These are phyloP conservation scores for Saccostrea echinata DNA, from an alignment of 1,140 invertebrate genomes.

Conservation along the genomic window DNA sequence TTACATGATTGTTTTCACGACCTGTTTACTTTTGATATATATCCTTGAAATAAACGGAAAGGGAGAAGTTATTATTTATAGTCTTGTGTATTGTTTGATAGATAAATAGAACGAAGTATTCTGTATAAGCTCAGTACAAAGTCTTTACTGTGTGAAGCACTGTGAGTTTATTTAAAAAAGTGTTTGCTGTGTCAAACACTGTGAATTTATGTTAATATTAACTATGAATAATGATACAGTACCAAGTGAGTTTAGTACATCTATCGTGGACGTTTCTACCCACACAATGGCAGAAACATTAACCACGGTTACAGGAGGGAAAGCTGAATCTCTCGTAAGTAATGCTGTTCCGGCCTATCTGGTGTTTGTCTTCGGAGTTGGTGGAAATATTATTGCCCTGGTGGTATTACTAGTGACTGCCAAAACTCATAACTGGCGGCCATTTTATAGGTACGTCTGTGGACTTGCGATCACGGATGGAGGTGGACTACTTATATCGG, in stretches of 20 bases:
- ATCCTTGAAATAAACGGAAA: no score
- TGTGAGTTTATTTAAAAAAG: no score
- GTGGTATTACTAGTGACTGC: slow-evolving; percentile 61
- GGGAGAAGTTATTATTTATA: no score
- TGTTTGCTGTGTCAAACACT: no score
- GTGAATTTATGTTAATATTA: not conserved
- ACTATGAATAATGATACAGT: not conserved
- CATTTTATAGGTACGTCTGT: slow-evolving; percentile 71
- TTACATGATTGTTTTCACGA: no score
- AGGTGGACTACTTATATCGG: slow-evolving; percentile 65
- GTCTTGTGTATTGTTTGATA: no score
- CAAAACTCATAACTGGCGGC: slow-evolving; percentile 60
- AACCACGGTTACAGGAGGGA: not conserved
- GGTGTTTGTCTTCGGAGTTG: slow-evolving; percentile 63
- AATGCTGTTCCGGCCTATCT: not conserved
- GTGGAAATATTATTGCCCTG: slow-evolving; percentile 69
- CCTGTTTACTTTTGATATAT: no score
- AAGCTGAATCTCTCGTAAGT: not conserved
- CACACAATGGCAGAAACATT: not conserved
- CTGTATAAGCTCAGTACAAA: no score
- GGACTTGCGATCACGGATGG: slow-evolving; percentile 70
- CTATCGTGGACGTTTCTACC: not conserved
- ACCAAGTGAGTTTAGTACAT: not conserved
- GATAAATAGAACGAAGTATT: no score
- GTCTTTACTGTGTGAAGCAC: no score